Percentiles rank a stretch among this genome's conserved stretches.
phyloP scores from a whole-genome alignment of 2,888 invertebrate genomes.

The Drosophila tripunctata region DNA sequence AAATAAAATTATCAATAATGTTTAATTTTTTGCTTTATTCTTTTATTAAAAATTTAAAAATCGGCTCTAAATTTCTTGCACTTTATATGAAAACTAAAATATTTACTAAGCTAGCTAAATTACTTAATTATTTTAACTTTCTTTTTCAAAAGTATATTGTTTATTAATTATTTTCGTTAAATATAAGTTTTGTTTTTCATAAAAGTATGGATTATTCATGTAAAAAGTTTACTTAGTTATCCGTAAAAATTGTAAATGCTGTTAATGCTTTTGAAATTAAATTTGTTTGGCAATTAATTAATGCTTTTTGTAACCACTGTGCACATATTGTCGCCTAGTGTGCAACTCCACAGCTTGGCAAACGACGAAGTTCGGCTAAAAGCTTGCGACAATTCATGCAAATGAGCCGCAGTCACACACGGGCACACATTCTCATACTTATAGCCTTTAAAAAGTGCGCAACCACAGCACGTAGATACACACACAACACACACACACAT shows the following conservation, averaged over 20 bases:
- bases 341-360: constrained; percentile 26
- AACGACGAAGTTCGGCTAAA: constrained; percentile 69
- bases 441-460: constrained; percentile 69
- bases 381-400: constrained; percentile 80
- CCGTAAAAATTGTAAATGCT: too few species aligned
- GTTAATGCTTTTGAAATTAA: background rate
- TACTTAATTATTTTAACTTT: too few species aligned
- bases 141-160: too few species aligned
- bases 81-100: too few species aligned
- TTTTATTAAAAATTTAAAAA: too few species aligned
- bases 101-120: too few species aligned
- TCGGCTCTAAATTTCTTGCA: too few species aligned
- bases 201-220: background rate
- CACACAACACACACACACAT: constrained; percentile 29
- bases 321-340: constrained; percentile 38
- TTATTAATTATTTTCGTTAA: too few species aligned
- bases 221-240: background rate
- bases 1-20: too few species aligned
- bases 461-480: constrained; percentile 71
- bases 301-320: constrained; percentile 21
- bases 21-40: too few species aligned
- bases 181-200: too few species aligned
- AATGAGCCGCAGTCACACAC: constrained; percentile 73
- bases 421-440: constrained; percentile 42
- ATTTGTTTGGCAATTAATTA: background rate